Percentiles rank a stretch among this genome's conserved stretches.
Evolutionary conservation across 2,888 invertebrate genomes (phyloP).

Genomic region (Lamellibrachia columna): DNA sequence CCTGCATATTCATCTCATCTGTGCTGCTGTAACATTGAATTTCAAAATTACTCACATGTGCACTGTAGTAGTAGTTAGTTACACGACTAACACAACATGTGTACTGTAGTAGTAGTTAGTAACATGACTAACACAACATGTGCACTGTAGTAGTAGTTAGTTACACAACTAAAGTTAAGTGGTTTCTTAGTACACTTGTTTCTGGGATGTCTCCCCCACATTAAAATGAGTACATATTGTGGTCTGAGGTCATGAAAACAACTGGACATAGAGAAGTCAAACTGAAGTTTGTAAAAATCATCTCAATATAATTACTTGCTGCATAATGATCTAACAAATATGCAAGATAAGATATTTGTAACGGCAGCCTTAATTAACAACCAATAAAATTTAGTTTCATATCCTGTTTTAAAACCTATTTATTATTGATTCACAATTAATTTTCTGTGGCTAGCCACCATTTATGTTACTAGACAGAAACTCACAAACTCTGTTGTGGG

Average conservation of each 20-base stretch:
- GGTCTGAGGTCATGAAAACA: slow-evolving; percentile 23
- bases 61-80: background rate
- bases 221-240: slow-evolving; percentile 27
- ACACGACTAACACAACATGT: background rate
- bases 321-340: background rate
- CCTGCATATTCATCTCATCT: slow-evolving; percentile 73
- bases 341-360: too few species aligned
- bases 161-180: background rate
- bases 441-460: too few species aligned
- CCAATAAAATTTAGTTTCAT: too few species aligned
- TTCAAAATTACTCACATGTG: slow-evolving; percentile 2
- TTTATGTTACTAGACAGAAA: too few species aligned
- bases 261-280: background rate
- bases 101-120: background rate
- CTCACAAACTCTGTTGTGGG: too few species aligned
- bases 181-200: background rate
- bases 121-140: background rate
- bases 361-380: too few species aligned
- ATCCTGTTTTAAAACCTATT: too few species aligned
- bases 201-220: background rate
- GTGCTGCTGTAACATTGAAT: slow-evolving; percentile 51
- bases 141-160: background rate
- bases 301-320: background rate
- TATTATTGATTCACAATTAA: too few species aligned
- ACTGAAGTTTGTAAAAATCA: too few species aligned